Evolutionary conservation across 1,140 invertebrate species (phyloP).

Genomic region (Grapholita molesta): DNA sequence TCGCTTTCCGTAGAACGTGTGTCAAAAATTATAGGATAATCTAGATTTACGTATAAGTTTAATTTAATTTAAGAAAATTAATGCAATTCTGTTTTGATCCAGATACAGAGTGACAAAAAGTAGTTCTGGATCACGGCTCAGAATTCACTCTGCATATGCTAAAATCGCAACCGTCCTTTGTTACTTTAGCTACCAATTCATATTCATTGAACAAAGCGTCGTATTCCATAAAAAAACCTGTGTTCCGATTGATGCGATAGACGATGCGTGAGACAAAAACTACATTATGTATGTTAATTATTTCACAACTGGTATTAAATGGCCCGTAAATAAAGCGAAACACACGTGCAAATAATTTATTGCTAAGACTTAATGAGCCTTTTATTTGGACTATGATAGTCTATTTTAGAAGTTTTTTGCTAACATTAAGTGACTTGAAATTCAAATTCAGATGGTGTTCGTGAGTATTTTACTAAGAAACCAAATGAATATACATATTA

Average conservation of each 20-base stretch:
- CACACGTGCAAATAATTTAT: constrained; percentile 6
- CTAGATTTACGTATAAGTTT: too few relatives aligned
- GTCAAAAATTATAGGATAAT: too few relatives aligned
- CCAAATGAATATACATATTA: too few relatives aligned
- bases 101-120: too few relatives aligned
- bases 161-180: too few relatives aligned
- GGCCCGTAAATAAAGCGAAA: background rate
- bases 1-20: too few relatives aligned
- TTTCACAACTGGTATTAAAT: background rate
- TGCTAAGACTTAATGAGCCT: background rate
- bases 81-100: too few relatives aligned
- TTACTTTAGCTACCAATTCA: background rate
- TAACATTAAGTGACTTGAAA: background rate
- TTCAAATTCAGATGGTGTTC: background rate
- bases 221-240: background rate
- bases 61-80: too few relatives aligned
- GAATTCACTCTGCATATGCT: too few relatives aligned
- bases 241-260: background rate
- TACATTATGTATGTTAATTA: constrained; percentile 1
- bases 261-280: background rate
- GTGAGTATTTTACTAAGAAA: background rate
- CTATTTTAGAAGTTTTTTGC: constrained; percentile 3
- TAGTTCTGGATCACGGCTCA: too few relatives aligned
- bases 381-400: background rate
- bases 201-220: background rate